phyloP scores from a whole-genome alignment of 1,140 invertebrate genomes.

The Phenacoccus solenopsis region DNA sequence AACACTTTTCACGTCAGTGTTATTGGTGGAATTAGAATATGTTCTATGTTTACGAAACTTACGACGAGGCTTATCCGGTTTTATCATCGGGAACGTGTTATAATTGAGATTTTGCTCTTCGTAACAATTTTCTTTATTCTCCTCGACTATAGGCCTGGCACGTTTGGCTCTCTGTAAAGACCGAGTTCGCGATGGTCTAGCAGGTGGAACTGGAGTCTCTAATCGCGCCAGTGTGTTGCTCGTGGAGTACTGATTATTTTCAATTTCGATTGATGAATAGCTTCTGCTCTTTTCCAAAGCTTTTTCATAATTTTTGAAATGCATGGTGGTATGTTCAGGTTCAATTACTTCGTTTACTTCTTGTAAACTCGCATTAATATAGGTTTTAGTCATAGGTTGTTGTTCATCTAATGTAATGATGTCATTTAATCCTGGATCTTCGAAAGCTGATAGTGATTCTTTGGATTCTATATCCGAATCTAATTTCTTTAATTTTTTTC shows the following conservation, averaged over 20 bases:
- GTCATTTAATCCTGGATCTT: not conserved
- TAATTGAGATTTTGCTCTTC: not conserved
- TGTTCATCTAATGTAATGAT: not conserved
- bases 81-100: not conserved
- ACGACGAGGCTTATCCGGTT: constrained; percentile 5
- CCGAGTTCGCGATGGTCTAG: not conserved
- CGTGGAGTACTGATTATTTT: not conserved
- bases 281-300: not conserved
- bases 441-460: not conserved
- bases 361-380: not conserved
- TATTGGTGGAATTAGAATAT: constrained; percentile 4
- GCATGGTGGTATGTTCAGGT: not conserved
- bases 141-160: not conserved
- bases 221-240: not conserved
- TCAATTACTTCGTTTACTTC: not conserved
- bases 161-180: not conserved
- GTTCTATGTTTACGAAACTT: not conserved
- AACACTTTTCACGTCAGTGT: not conserved
- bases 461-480: constrained; percentile 4
- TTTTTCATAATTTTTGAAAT: not conserved
- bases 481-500: not conserved
- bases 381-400: not conserved
- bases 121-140: not conserved
- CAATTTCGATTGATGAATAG: not conserved
- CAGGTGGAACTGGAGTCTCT: not conserved